Evolutionary conservation across 2,113 vertebrate genomes (phyloP).

Genomic region (Platycercus adscitus): DNA sequence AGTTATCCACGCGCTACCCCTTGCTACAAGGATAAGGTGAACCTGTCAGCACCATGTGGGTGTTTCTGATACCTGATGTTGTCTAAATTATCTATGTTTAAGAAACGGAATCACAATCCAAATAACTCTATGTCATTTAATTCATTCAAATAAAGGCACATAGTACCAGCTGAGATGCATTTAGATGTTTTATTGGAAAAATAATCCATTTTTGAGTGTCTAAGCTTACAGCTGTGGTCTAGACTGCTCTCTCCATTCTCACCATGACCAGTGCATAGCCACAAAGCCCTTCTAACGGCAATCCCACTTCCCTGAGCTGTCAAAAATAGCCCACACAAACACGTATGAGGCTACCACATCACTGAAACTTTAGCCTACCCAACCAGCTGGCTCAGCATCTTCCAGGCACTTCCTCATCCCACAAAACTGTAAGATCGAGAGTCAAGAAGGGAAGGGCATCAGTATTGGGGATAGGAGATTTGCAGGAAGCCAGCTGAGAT

Average conservation of each 20-base stretch:
- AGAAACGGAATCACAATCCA: neutral
- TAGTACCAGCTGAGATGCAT: neutral
- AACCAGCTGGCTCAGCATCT: neutral
- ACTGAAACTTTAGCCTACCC: too few relatives aligned
- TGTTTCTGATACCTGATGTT: neutral
- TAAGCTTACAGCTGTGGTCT: neutral
- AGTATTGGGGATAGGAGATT: neutral
- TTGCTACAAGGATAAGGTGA: neutral
- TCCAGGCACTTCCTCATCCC: neutral
- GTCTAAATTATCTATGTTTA: neutral
- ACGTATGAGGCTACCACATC: neutral
- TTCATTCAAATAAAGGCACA: neutral
- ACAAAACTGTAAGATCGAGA: neutral
- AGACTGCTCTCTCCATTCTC: neutral
- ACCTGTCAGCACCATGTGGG: neutral
- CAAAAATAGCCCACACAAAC: neutral
- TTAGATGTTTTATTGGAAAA: neutral
- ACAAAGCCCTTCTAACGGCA: neutral
- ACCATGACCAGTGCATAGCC: neutral
- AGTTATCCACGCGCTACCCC: neutral
- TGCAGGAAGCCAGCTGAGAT: neutral
- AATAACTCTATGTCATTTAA: neutral
- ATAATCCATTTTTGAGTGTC: neutral
- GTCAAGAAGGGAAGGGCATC: neutral
- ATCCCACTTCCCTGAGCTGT: neutral